Conservation (phyloP, 2,113 vertebrate genomes). For the Corythoichthys intestinalis region DNA sequence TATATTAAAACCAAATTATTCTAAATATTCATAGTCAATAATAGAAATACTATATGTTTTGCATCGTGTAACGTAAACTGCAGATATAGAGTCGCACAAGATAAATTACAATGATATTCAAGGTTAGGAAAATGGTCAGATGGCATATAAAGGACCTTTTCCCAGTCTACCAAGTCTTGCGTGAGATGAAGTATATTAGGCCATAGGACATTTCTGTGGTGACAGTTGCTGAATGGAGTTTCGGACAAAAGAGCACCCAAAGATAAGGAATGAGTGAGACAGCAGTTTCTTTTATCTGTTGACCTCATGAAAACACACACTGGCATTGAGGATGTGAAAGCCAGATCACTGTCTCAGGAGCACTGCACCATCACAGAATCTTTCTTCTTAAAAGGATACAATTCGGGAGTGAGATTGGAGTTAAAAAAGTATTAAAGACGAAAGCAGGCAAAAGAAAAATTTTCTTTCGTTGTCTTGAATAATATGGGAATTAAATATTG, state of each 20-base stretch:
- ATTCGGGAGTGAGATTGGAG: not conserved
- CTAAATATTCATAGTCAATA: not conserved
- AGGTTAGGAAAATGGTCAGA: no score
- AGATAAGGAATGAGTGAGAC: not conserved
- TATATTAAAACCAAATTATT: not conserved
- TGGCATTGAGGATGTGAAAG: not conserved
- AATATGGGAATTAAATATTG: slow-evolving; percentile 18
- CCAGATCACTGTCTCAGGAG: not conserved
- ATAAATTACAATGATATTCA: not conserved
- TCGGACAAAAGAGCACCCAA: not conserved
- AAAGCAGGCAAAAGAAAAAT: not conserved
- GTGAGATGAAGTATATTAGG: not conserved
- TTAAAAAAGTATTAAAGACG: not conserved
- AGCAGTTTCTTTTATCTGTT: not conserved
- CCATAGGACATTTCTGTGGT: not conserved
- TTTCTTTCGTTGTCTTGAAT: not conserved
- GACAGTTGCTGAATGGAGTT: not conserved
- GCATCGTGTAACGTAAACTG: not conserved
- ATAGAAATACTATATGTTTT: not conserved
- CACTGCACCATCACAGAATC: no score
- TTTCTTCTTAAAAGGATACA: not conserved
- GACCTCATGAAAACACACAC: slow-evolving; percentile 1
- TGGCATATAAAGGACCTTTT: no score
- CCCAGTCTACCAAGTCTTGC: not conserved
- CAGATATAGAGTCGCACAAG: not conserved